Evolutionary conservation across 2,888 invertebrate species (phyloP), one percentile per base, ranked within the genome.

Genomic region (Campoplex nolae): DNA sequence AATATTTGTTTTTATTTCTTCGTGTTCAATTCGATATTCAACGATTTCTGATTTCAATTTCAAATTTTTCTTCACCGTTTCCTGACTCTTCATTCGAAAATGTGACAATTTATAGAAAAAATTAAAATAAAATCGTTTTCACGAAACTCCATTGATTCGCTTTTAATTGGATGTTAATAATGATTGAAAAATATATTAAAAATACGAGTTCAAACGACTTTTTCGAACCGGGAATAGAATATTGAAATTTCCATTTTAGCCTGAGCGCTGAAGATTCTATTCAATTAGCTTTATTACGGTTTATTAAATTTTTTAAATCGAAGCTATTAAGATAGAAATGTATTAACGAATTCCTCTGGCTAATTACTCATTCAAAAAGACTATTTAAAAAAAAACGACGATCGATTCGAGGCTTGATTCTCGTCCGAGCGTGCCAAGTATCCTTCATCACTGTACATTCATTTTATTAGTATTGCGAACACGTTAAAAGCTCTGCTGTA

Each of bases 401-500:
- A 84, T 51, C 76, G 79, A 86, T 68, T 56, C 67, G 68, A 62
- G 65, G 70, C 71, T 75, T 23, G 77, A 81, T 77, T 77, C 71
- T 71, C 58, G 23, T 76, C 58, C 58, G 65, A 76, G 79, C 78
- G 84, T 77, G 48, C 32, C 32, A 56, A 35, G 38, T 56, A 45
- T 65, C 28, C 67, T 48, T 28, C 62, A 32, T 67, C 45, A 23
- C 23, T 45, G 45, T 65, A 45, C 65, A 23, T 23, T 62, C 38
- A n/a, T 16, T 83, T 42, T 65, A 79, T 58, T 78, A 84, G 81
- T 87, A 86, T 84, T 76, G 82, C 58, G 84, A 84, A 82, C 84
- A 56, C 85, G 82, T 83, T 89, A 88, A 92, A 90, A 90, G 89
- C 89, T 79, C 71, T 89, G 83, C 6, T 62, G 86, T 80, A 91